phyloP scores from a whole-genome alignment of 2,113 vertebrate species.

The Burhinus oedicnemus region DNA sequence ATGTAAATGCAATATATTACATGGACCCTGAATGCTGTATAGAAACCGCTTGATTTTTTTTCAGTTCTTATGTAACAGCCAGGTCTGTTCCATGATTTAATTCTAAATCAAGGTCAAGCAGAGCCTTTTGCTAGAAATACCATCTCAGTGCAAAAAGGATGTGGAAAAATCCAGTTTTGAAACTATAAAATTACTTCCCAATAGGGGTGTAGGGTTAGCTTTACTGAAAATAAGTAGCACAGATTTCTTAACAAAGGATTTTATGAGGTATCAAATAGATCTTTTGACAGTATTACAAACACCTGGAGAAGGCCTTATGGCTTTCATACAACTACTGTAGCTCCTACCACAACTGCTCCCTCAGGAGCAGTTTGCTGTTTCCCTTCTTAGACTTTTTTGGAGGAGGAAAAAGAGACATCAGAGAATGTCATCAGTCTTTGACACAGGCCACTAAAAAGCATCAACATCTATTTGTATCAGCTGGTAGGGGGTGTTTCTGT shows the following conservation, averaged over 20 bases:
- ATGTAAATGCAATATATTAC: background rate
- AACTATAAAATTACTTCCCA: background rate
- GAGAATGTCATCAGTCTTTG: background rate
- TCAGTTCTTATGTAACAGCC: background rate
- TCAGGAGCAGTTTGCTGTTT: background rate
- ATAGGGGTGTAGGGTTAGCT: background rate
- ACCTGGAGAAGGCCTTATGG: background rate
- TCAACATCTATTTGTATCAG: background rate
- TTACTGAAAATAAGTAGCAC: background rate
- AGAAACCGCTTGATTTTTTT: background rate
- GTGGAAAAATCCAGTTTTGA: background rate
- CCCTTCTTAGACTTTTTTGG: background rate
- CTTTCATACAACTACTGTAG: background rate
- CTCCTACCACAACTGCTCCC: background rate
- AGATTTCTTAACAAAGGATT: background rate
- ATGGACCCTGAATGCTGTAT: background rate
- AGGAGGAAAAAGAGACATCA: background rate
- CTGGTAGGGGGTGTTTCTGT: background rate
- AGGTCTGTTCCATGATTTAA: background rate
- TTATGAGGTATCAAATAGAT: background rate
- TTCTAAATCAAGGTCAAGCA: background rate
- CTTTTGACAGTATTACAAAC: background rate
- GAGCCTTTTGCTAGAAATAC: background rate
- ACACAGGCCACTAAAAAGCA: background rate
- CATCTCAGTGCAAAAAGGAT: background rate